A percentile compares a stretch with the other conserved stretches of the same genome.
Conservation (phyloP, 92 coral and sea anemone species). For the Umimayanthus kanabou region DNA sequence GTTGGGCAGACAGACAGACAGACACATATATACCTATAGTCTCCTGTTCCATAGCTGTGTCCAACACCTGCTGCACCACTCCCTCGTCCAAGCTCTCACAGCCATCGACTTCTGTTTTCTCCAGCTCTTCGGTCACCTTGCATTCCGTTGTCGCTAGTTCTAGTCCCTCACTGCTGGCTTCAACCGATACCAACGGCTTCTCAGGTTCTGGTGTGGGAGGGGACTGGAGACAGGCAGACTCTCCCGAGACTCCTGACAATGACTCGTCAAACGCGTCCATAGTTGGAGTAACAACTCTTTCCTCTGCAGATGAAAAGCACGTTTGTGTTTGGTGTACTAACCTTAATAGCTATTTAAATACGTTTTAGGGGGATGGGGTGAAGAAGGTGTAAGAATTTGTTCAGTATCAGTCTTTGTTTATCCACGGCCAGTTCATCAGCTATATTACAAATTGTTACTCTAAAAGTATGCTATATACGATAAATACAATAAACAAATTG, state of each 20-base stretch:
- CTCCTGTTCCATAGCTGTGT: conserved; percentile 52
- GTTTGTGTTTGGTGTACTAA: neutral
- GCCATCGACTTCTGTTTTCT: conserved; percentile 39
- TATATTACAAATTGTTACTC: too few relatives aligned
- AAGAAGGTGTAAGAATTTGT: neutral
- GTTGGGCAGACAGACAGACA: neutral
- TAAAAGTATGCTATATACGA: too few relatives aligned
- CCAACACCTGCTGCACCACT: conserved; percentile 53
- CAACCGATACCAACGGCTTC: conserved; percentile 18
- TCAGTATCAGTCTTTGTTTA: too few relatives aligned
- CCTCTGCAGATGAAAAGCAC: conserved; percentile 1
- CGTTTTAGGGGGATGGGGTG: neutral
- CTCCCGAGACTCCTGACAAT: conserved; percentile 18
- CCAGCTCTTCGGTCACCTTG: conserved; percentile 46
- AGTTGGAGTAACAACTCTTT: conserved; percentile 22
- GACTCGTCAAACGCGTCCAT: neutral
- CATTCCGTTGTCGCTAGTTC: conserved; percentile 59
- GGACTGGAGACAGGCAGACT: neutral
- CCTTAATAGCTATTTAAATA: neutral
- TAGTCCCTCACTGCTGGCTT: conserved; percentile 42
- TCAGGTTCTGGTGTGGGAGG: conserved; percentile 27
- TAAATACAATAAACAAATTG: too few relatives aligned
- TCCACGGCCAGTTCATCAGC: too few relatives aligned
- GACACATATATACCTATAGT: conserved; percentile 49
- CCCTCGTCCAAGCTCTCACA: conserved; percentile 74